Conservation (phyloP, 2,113 vertebrate species). For the Australoheros scitulus region DNA sequence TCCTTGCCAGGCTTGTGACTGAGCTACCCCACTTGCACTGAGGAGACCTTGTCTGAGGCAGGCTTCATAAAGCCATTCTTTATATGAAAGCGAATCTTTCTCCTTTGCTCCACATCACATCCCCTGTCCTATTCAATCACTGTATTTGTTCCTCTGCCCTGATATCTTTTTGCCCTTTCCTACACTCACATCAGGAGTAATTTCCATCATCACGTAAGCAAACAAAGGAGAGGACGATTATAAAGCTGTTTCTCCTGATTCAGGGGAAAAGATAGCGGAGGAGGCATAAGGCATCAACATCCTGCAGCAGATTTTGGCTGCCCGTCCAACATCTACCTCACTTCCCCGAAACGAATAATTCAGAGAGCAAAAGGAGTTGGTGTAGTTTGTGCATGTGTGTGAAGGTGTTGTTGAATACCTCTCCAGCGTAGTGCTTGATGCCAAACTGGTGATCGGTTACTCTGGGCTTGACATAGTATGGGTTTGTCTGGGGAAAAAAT, state of each 20-base stretch:
- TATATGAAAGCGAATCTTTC: conserved; percentile 54
- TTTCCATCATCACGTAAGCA: conserved; percentile 6
- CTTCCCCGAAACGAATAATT: conserved; percentile 11
- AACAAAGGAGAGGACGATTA: background rate
- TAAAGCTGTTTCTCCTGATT: conserved; percentile 36
- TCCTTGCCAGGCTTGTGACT: conserved; percentile 70
- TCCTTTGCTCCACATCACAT: background rate
- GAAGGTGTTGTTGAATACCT: conserved; percentile 80
- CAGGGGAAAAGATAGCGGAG: conserved; percentile 27
- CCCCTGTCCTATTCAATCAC: conserved; percentile 4
- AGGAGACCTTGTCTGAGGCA: conserved; percentile 66
- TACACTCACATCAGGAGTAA: conserved; percentile 19
- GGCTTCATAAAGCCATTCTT: conserved; percentile 63
- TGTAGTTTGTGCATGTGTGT: conserved; percentile 17
- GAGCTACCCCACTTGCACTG: conserved; percentile 60
- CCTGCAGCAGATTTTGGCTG: conserved; percentile 34
- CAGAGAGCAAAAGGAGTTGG: background rate
- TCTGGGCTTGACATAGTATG: conserved; percentile 89
- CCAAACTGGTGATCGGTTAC: conserved; percentile 92
- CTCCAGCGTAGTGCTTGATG: conserved; percentile 92
- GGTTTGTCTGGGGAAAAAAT: conserved; percentile 83
- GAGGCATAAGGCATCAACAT: conserved; percentile 6
- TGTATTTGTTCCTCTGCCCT: conserved; percentile 3
- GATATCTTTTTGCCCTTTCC: conserved; percentile 8
- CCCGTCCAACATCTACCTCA: conserved; percentile 27